Evolutionary conservation across 1,140 invertebrate genomes (phyloP).

Genomic region (Oreohelix idahoensis): DNA sequence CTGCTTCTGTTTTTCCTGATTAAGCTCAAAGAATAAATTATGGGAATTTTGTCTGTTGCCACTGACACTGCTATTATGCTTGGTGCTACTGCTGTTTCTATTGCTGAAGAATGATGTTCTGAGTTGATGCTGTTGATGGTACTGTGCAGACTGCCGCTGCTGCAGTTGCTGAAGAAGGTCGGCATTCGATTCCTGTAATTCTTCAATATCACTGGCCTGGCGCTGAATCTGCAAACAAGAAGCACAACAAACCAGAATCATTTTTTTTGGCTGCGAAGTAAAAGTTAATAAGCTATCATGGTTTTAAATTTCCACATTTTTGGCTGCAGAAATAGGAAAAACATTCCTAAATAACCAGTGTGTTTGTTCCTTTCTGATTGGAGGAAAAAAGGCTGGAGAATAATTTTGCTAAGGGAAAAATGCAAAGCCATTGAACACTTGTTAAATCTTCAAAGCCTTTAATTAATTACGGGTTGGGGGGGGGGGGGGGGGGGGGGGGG

Average conservation of each 20-base stretch:
- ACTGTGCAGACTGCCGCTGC: neutral
- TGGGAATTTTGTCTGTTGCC: neutral
- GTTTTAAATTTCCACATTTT: too few relatives aligned
- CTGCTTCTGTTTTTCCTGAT: slow-evolving; percentile 15
- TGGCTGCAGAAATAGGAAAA: too few relatives aligned
- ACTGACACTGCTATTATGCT: neutral
- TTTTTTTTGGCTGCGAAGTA: too few relatives aligned
- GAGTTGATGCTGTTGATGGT: slow-evolving; percentile 7
- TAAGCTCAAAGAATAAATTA: neutral
- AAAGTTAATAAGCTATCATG: too few relatives aligned
- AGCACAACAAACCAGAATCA: neutral
- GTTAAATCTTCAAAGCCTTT: too few relatives aligned
- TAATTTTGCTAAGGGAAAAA: too few relatives aligned
- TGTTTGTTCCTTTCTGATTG: too few relatives aligned
- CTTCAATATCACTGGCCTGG: slow-evolving; percentile 17
- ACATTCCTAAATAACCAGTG: too few relatives aligned
- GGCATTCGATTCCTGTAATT: slow-evolving; percentile 33
- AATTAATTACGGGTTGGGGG: too few relatives aligned
- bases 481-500: too few relatives aligned
- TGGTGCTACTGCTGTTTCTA: neutral
- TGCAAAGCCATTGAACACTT: too few relatives aligned
- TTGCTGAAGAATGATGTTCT: neutral
- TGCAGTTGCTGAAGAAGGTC: slow-evolving; percentile 22
- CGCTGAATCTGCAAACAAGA: slow-evolving; percentile 15
- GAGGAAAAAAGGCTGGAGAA: too few relatives aligned